Evolutionary conservation across 2,888 invertebrate species (phyloP).

Genomic region (Diogma glabrata): DNA sequence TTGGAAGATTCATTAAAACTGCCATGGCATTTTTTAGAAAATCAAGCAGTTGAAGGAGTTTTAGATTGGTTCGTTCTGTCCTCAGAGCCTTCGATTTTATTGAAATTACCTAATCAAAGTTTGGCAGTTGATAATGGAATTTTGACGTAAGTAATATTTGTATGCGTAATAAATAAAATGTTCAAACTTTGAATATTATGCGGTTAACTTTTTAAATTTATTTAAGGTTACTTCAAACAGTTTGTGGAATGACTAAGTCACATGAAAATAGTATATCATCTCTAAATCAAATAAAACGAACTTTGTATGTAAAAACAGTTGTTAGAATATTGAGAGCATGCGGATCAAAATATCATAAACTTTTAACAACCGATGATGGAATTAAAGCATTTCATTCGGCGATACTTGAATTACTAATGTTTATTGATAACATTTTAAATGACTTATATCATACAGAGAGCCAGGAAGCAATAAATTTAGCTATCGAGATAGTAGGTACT

Average conservation of each 20-base stretch:
- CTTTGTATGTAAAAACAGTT: conserved; percentile 31
- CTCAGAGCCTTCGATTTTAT: conserved; percentile 55
- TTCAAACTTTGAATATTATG: no score
- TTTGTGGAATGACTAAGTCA: conserved; percentile 14
- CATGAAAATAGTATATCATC: conserved; percentile 22
- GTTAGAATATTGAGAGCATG: conserved; percentile 30
- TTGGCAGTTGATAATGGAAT: conserved; percentile 46
- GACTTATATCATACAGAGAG: conserved; percentile 20
- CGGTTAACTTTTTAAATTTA: no score
- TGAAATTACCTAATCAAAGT: conserved; percentile 39
- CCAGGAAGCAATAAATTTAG: conserved; percentile 25
- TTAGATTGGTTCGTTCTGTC: conserved; percentile 65
- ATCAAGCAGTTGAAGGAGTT: conserved; percentile 48
- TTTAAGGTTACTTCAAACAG: conserved; percentile 15
- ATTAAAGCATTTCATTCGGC: conserved; percentile 25
- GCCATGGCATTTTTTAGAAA: conserved; percentile 53
- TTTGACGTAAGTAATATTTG: no score
- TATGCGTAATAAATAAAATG: no score
- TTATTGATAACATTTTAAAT: conserved; percentile 5
- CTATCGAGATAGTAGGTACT: conserved; percentile 31
- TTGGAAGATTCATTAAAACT: conserved; percentile 49
- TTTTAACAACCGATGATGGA: conserved; percentile 30
- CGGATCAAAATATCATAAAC: conserved; percentile 30
- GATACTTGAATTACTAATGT: conserved; percentile 25
- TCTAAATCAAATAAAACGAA: conserved; percentile 27